Base-by-base conservation (phyloP, 2,797 vertebrate genomes). In the Eulemur coronatus region DNA sequence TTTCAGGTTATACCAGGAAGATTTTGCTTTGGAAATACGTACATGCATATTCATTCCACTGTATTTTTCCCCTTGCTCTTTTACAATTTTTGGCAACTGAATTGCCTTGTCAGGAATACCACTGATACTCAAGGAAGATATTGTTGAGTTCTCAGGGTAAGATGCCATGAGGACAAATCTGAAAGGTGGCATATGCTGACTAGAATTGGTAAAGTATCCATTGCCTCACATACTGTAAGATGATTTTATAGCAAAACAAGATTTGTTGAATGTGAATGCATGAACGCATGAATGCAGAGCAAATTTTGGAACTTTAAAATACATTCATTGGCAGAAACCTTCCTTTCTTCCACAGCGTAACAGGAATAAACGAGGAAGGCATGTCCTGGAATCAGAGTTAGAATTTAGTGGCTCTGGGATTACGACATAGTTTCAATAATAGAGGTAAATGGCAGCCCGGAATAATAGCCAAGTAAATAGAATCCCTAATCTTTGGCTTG, bases 401-500 rank as follows among this genome's bases (percentile, higher is more conserved):
- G 91, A 67, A 26, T 59, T 55, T 12, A 65, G 28, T 46, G 48
- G 69, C 78, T 73, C 17, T 48, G 4, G 75, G 75, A 73, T 91
- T 65, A 82, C 24, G 13, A 59, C 84, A 26, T 30, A 6, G 57
- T 65, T 90, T 89, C 81, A 91, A 0, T 43, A 89, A 30, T 3
- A 26, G 76, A 90, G 75, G 78, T 59, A 55, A 87, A 89, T 35
- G 33, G 72, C 78, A 65, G 3, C 63, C 46, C 1, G 22, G 59
- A 65, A 73, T 57, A 84, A 81, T 7, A 82, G 94, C 26, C 57
- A 22, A 35, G 92, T 76, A 50, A 94, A 84, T 22, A 52, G 89
- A 94, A 55, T 26, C 91, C 92, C 55, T 94, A 48, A 81, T 81
- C 89, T 88, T 43, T 59, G 85, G 70, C 70, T 93, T 88, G 65